Conservation (phyloP, 2,888 invertebrate genomes). For the Heliconius sara region DNA sequence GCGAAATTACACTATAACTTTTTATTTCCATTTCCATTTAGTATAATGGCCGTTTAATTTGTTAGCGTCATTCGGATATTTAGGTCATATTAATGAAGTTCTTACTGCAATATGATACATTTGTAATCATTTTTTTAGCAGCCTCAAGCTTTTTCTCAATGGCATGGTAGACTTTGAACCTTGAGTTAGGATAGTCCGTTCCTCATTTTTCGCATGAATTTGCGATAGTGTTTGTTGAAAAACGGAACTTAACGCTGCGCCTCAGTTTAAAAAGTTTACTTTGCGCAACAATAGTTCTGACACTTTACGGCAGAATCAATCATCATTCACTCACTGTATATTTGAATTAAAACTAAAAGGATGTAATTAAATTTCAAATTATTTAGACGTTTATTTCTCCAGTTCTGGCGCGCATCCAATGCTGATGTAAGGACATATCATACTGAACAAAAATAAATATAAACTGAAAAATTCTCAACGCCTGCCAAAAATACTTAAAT, state of each 20-base stretch:
- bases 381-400: slow-evolving; percentile 4
- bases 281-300: background rate
- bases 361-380: background rate
- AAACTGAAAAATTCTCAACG: slow-evolving; percentile 10
- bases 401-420: slow-evolving; percentile 13
- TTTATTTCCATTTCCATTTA: slow-evolving; percentile 29
- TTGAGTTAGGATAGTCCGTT: too few species aligned
- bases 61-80: slow-evolving; percentile 5
- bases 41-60: slow-evolving; percentile 12
- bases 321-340: too few species aligned
- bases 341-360: background rate
- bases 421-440: slow-evolving; percentile 11
- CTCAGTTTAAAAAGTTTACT: background rate
- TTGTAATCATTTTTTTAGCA: too few species aligned
- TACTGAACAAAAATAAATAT: slow-evolving; percentile 14
- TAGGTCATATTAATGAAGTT: slow-evolving; percentile 16
- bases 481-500: background rate
- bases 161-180: too few species aligned
- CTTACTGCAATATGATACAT: background rate
- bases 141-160: too few species aligned
- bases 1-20: slow-evolving; percentile 29
- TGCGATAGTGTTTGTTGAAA: too few species aligned
- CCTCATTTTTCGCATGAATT: too few species aligned
- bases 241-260: background rate
- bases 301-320: too few species aligned